Conservation (phyloP, 1,140 invertebrate species). For the Ceratoteleas bidentatus region DNA sequence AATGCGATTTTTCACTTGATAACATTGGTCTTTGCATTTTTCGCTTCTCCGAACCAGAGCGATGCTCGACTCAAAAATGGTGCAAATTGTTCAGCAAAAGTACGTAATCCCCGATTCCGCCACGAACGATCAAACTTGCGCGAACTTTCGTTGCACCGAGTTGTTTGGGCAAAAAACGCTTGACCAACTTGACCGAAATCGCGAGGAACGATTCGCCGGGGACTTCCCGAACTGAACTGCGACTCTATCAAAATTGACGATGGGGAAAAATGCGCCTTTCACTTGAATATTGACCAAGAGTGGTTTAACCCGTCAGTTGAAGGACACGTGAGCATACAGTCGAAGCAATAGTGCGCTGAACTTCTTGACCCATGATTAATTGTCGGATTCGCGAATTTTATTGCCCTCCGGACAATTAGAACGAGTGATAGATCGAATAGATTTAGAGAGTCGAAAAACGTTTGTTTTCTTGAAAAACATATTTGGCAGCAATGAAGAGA, state of each 20-base stretch:
- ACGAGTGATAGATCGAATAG: too few species aligned
- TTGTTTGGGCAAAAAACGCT: too few species aligned
- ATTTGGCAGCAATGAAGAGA: too few species aligned
- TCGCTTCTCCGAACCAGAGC: too few species aligned
- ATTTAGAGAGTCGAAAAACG: too few species aligned
- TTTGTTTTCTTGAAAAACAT: too few species aligned
- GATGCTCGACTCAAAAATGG: too few species aligned
- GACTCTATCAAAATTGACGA: constrained; percentile 61
- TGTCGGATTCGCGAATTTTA: not conserved
- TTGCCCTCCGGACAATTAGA: too few species aligned
- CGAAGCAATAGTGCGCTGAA: constrained; percentile 40
- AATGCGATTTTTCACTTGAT: not conserved
- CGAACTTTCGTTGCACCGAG: not conserved
- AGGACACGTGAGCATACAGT: constrained; percentile 51
- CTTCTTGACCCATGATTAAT: constrained; percentile 37
- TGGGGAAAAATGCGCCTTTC: constrained; percentile 66
- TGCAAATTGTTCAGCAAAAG: not conserved
- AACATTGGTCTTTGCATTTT: not conserved
- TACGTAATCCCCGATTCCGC: too few species aligned
- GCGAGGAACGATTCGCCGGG: constrained; percentile 33
- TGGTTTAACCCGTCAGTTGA: constrained; percentile 53
- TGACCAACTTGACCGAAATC: constrained; percentile 19
- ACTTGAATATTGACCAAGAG: constrained; percentile 69
- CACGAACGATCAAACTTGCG: too few species aligned
- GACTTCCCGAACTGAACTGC: constrained; percentile 60